Conservation (phyloP, 1,140 invertebrate species). For the Sycophaga agraensis region DNA sequence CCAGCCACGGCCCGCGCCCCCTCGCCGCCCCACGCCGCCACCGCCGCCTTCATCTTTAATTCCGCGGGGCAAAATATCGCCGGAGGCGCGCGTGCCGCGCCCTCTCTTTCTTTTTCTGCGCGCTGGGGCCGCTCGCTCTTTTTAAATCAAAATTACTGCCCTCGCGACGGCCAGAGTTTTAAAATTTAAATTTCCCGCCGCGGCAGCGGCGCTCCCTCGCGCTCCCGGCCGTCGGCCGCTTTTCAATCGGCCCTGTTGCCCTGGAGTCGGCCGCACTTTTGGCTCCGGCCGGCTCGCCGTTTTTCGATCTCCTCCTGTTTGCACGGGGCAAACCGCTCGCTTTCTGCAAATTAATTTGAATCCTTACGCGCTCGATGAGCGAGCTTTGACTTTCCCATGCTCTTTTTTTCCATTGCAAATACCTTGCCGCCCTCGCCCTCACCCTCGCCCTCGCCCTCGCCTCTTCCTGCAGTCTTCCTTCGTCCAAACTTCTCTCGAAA, state of each 20-base stretch:
- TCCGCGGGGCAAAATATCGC: neutral
- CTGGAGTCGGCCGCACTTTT: neutral
- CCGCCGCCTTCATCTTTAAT: neutral
- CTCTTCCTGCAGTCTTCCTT: too few relatives aligned
- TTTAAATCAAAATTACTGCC: neutral
- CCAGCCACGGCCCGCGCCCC: too few relatives aligned
- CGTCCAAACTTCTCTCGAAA: too few relatives aligned
- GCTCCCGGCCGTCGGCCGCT: neutral
- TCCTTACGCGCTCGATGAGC: neutral
- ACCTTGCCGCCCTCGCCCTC: too few relatives aligned
- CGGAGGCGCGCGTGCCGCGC: neutral
- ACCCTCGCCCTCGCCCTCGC: too few relatives aligned
- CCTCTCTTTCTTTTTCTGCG: too few relatives aligned
- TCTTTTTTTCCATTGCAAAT: neutral
- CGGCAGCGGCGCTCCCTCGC: too few relatives aligned
- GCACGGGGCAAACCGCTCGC: neutral
- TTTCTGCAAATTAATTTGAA: conserved; percentile 12
- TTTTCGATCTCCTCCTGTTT: conserved; percentile 4
- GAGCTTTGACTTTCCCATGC: neutral
- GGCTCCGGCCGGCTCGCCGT: neutral
- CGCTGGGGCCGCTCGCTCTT: neutral
- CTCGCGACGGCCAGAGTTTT: neutral
- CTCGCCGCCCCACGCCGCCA: too few relatives aligned
- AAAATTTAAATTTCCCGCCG: conserved; percentile 14
- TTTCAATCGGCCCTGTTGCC: too few relatives aligned